Base-by-base conservation (phyloP, 2,888 invertebrate species). In the Eristalis tenax region DNA sequence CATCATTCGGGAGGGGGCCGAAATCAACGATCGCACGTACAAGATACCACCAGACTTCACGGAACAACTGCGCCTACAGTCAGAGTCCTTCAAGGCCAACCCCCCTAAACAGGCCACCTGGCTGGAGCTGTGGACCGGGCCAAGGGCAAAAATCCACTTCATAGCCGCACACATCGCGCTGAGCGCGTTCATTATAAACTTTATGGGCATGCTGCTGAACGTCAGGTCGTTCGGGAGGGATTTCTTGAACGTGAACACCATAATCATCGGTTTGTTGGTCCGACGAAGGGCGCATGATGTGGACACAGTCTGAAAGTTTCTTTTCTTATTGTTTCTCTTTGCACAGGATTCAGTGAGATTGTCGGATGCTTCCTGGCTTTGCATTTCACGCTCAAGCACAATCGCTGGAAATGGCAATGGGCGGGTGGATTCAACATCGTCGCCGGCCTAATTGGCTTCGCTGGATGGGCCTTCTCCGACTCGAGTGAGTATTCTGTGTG, bases 141-240 rank as follows among this genome's bases (percentile, higher is more conserved):
- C 90, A 38, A 90, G 92, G 2, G 91, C 92, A 50, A 92, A 90
- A 87, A 91, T 90, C 1, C 91, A 92, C 83, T 91, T 93, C 90
- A 65, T 93, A 3, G 92, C 91, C 0, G 90, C 91, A n/a, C 93
- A 93, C 80, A 84, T 92, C 75, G 92, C 93, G 0, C 89, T 92
- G 90, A 92, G 93, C 0, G 91, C 91, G 70, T 93, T 91, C 76
- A 90, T 93, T 63, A 91, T 92, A 32, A 92, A 92, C 75, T 94
- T 93, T 85, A 94, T 93, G 91, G 94, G 94, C 28, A 93, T 93
- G 91, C 88, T 94, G 57, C 89, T 94, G 61, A 94, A 94, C 88
- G 92, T 93, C 22, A 90, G 93, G 83, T 93, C 93, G 23, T 93
- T 94, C 85, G 94, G 94, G 22, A 88, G 93, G 22, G 91, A 92